Evolutionary conservation across 2,888 invertebrate genomes (phyloP).

Genomic region (Nemotelus pantherinus): DNA sequence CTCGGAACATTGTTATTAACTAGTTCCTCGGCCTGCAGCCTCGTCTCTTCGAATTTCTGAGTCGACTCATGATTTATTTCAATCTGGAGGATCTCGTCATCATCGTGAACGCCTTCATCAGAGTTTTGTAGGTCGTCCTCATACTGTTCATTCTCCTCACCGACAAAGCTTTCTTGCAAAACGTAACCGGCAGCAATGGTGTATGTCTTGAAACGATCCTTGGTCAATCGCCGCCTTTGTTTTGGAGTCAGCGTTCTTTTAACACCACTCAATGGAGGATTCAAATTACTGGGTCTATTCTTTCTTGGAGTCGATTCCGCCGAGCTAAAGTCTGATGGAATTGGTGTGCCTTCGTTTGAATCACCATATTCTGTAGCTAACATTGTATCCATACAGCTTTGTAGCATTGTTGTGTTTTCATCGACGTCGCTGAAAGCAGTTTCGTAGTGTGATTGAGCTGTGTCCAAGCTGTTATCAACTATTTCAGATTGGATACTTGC

Average conservation of each 20-base stretch:
- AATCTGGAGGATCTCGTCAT: slow-evolving; percentile 61
- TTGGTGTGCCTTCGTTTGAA: slow-evolving; percentile 69
- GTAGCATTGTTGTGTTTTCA: slow-evolving; percentile 69
- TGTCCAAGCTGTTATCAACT: slow-evolving; percentile 66
- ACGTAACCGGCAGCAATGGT: slow-evolving; percentile 76
- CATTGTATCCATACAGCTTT: slow-evolving; percentile 66
- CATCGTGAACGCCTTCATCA: slow-evolving; percentile 54
- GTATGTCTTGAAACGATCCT: slow-evolving; percentile 85
- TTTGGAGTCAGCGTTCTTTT: slow-evolving; percentile 73
- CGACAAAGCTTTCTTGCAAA: slow-evolving; percentile 54
- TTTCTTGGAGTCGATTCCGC: slow-evolving; percentile 81
- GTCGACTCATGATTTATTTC: slow-evolving; percentile 57
- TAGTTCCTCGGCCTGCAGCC: background rate
- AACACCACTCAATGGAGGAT: slow-evolving; percentile 58
- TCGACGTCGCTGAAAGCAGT: slow-evolving; percentile 71
- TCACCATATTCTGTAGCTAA: slow-evolving; percentile 65
- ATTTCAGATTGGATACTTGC: slow-evolving; percentile 85
- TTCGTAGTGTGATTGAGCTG: slow-evolving; percentile 64
- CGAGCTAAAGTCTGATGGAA: slow-evolving; percentile 78
- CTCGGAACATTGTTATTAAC: slow-evolving; percentile 26
- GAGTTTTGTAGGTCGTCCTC: background rate
- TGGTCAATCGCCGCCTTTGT: slow-evolving; percentile 77
- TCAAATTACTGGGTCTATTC: slow-evolving; percentile 46
- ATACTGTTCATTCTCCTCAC: slow-evolving; percentile 51
- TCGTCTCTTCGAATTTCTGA: background rate